phyloP scores from a whole-genome alignment of 2,888 invertebrate species.

The Zelleria hepariella region DNA sequence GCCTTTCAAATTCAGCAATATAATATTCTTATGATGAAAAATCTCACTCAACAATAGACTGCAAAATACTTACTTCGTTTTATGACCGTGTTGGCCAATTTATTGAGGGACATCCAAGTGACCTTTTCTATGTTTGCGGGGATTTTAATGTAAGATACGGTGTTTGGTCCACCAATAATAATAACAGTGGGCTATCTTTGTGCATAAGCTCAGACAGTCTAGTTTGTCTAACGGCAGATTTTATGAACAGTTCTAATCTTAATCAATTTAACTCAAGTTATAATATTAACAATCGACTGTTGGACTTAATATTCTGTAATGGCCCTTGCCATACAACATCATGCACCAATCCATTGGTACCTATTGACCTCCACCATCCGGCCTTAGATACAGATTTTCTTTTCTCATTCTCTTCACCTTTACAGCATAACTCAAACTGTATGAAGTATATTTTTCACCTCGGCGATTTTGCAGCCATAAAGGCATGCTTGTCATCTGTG shows the following conservation, averaged over 20 bases:
- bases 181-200: neutral
- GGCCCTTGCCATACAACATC: neutral
- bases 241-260: conserved; percentile 9
- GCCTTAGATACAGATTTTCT: neutral
- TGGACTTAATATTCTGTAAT: neutral
- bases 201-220: neutral
- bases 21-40: no score
- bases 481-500: neutral
- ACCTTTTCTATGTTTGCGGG: conserved; percentile 6
- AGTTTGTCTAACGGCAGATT: conserved; percentile 4
- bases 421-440: neutral
- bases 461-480: neutral
- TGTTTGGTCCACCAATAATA: neutral
- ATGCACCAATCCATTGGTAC: neutral
- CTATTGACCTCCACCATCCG: neutral
- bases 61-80: neutral
- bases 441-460: neutral
- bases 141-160: conserved; percentile 9
- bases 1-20: no score
- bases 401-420: neutral
- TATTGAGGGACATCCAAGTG: conserved; percentile 3
- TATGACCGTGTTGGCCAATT: no score
- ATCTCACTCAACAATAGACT: no score
- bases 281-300: conserved; percentile 8
- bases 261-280: conserved; percentile 8